A percentile compares a stretch with the other conserved stretches of the same genome.
These are phyloP conservation scores for Oophaga sylvatica DNA, from an alignment of 2,797 vertebrate species.

Conservation along the genomic window DNA sequence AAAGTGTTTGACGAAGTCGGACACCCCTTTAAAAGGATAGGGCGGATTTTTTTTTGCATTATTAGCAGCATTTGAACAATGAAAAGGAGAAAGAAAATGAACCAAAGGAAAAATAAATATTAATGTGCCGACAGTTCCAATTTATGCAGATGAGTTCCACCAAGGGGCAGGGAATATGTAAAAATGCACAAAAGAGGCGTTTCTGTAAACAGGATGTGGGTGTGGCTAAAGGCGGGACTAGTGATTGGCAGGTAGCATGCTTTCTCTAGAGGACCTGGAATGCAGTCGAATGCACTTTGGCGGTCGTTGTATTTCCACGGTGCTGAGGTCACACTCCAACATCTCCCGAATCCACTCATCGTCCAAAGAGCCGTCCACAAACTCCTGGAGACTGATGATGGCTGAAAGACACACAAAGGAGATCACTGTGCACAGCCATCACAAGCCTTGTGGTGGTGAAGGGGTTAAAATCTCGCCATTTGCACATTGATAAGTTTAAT, in stretches of 20 bases:
- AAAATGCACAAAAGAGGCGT: not conserved
- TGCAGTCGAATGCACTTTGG: conserved; percentile 50
- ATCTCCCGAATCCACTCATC: conserved; percentile 79
- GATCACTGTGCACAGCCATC: not conserved
- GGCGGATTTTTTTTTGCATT: too few species aligned
- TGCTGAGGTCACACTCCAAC: conserved; percentile 79
- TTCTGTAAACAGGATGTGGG: not conserved
- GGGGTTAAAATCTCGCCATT: too few species aligned
- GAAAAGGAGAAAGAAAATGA: too few species aligned
- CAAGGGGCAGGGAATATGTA: not conserved
- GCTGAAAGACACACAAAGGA: conserved; percentile 64
- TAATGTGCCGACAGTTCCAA: not conserved
- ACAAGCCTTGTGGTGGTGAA: not conserved
- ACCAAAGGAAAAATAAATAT: too few species aligned
- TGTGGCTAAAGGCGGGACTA: not conserved
- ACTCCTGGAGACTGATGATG: conserved; percentile 77
- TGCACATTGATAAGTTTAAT: too few species aligned
- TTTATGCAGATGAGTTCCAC: not conserved
- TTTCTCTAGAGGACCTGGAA: not conserved
- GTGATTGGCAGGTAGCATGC: not conserved
- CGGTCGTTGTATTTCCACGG: conserved; percentile 72
- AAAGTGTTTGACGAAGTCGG: too few species aligned
- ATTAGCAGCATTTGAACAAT: too few species aligned
- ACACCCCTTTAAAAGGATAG: too few species aligned
- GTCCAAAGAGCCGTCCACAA: conserved; percentile 74